phyloP scores from a whole-genome alignment of 2,888 invertebrate species.

The Sympetrum striolatum region DNA sequence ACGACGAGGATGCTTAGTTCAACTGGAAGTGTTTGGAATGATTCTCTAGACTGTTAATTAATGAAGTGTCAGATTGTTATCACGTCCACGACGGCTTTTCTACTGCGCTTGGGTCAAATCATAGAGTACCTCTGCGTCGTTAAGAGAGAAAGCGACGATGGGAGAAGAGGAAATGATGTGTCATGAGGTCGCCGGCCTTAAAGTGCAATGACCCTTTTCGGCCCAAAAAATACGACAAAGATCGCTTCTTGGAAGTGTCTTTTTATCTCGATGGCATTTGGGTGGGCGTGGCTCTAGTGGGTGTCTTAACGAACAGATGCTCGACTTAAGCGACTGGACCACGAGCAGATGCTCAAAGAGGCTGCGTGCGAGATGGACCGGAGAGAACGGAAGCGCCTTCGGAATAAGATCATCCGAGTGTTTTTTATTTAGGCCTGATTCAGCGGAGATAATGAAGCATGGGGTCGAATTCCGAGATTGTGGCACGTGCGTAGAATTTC shows the following conservation, averaged over 20 bases:
- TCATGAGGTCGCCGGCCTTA: background rate
- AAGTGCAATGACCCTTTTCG: background rate
- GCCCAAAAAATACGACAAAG: background rate
- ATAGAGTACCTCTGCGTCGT: no score
- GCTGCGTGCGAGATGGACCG: background rate
- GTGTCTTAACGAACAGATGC: background rate
- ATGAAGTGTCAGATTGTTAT: no score
- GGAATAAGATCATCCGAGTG: background rate
- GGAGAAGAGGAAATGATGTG: background rate
- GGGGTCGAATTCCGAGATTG: background rate
- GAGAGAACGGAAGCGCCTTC: background rate
- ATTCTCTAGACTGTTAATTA: no score
- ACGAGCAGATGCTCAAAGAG: background rate
- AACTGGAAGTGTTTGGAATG: no score
- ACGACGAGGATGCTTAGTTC: no score
- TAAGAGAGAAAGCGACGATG: background rate
- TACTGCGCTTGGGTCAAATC: no score
- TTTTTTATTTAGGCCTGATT: background rate
- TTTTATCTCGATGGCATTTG: background rate
- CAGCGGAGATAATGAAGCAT: background rate
- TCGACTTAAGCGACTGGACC: background rate
- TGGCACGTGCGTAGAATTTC: background rate
- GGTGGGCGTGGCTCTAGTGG: background rate
- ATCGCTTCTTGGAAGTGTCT: background rate
- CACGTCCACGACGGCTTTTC: no score